Evolutionary conservation across 2,888 invertebrate species (phyloP).

Genomic region (Drosophila monieri): DNA sequence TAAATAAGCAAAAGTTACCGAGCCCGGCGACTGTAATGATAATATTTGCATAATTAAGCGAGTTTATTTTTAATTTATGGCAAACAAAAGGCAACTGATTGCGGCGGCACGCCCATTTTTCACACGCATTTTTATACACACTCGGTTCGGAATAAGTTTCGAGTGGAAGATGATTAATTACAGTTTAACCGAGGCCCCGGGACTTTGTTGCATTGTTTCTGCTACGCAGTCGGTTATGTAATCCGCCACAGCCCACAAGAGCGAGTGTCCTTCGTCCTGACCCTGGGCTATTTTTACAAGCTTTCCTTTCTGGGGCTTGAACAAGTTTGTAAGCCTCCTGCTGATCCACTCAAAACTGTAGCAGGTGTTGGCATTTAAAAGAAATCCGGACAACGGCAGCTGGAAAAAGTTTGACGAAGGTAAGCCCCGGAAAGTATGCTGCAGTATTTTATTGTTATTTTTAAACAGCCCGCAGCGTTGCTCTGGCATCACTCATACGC

Average conservation of each 20-base stretch:
- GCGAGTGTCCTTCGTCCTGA: constrained; percentile 23
- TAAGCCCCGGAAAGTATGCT: constrained; percentile 48
- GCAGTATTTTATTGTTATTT: constrained; percentile 30
- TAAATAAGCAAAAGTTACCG: constrained; percentile 11
- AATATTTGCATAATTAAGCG: constrained; percentile 77
- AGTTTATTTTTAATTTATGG: constrained; percentile 73
- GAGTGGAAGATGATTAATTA: constrained; percentile 72
- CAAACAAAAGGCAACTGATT: constrained; percentile 72
- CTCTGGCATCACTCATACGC: constrained; percentile 18
- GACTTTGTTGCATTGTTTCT: constrained; percentile 50
- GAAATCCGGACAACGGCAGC: constrained; percentile 25
- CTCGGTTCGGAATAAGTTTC: constrained; percentile 43
- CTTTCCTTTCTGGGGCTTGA: constrained; percentile 6
- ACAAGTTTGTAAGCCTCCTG: constrained; percentile 65
- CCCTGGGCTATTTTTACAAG: constrained; percentile 36
- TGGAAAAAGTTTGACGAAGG: constrained; percentile 38
- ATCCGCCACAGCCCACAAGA: constrained; percentile 4
- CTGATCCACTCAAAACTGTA: constrained; percentile 64
- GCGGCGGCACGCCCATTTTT: constrained; percentile 42
- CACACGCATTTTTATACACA: constrained; percentile 18
- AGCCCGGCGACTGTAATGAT: constrained; percentile 34
- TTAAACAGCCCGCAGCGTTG: not conserved
- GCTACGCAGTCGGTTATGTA: constrained; percentile 15
- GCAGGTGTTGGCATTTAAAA: constrained; percentile 65
- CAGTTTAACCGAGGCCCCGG: constrained; percentile 50